Conservation (phyloP, 2,797 vertebrate genomes). For the Microchirus variegatus region DNA sequence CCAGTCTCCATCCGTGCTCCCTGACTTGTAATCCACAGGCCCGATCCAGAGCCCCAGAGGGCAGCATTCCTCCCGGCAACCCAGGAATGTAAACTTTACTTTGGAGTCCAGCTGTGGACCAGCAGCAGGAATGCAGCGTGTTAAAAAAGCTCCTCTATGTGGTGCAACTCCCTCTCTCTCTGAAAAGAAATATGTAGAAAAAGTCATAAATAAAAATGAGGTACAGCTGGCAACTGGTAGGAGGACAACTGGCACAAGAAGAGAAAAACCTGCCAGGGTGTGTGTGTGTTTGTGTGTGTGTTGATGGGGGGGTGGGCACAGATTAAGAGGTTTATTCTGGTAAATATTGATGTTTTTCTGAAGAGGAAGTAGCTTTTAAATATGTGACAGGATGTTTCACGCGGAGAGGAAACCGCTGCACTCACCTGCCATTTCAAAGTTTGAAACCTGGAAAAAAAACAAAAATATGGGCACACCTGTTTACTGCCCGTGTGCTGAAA, state of each 20-base stretch:
- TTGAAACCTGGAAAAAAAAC: slow-evolving; percentile 8
- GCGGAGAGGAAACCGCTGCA: slow-evolving; percentile 51
- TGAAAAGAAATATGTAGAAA: slow-evolving; percentile 65
- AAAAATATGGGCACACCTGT: slow-evolving; percentile 39
- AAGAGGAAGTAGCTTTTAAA: slow-evolving; percentile 67
- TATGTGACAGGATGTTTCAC: slow-evolving; percentile 67
- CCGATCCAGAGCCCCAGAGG: slow-evolving; percentile 45
- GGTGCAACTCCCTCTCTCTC: slow-evolving; percentile 46
- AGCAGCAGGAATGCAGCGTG: slow-evolving; percentile 65
- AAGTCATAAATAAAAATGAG: slow-evolving; percentile 79
- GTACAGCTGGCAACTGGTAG: slow-evolving; percentile 60
- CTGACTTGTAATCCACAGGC: slow-evolving; percentile 28
- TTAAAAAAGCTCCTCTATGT: slow-evolving; percentile 64
- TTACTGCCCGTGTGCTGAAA: slow-evolving; percentile 20
- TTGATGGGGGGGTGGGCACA: not conserved
- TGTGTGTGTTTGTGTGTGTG: not conserved
- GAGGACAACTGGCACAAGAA: slow-evolving; percentile 64
- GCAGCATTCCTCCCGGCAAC: slow-evolving; percentile 62
- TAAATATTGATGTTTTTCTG: slow-evolving; percentile 82
- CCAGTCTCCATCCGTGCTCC: slow-evolving; percentile 14
- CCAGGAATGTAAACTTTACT: slow-evolving; percentile 83
- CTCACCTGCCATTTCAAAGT: slow-evolving; percentile 62
- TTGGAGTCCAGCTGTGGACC: slow-evolving; percentile 68
- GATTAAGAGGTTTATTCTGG: slow-evolving; percentile 59
- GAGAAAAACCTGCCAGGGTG: slow-evolving; percentile 52